Evolutionary conservation across 2,113 vertebrate species (phyloP).

Genomic region (Pomatorhinus ruficollis): DNA sequence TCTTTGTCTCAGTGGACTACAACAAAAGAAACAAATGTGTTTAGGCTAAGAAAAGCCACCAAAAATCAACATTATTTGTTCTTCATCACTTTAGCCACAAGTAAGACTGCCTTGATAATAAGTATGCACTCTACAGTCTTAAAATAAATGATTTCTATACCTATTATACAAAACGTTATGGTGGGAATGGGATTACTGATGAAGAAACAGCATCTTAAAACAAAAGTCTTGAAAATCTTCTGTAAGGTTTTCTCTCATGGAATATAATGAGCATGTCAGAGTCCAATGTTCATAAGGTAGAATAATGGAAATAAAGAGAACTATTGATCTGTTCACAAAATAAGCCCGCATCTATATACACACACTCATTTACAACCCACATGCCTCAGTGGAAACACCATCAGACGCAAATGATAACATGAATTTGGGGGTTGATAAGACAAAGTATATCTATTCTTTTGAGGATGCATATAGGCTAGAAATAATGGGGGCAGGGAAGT

Average conservation of each 20-base stretch:
- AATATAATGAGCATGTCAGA: not conserved
- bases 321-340: not conserved
- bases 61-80: not conserved
- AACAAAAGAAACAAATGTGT: not conserved
- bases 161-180: not conserved
- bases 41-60: not conserved
- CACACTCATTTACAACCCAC: not conserved
- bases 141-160: not conserved
- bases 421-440: not conserved
- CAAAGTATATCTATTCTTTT: not conserved
- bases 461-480: not conserved
- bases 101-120: not conserved
- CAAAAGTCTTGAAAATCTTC: not conserved
- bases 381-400: not conserved
- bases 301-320: not conserved
- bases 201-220: not conserved
- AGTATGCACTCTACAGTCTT: not conserved
- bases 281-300: not conserved
- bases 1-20: not conserved
- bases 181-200: not conserved
- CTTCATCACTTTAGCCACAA: not conserved
- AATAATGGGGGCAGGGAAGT: accelerated
- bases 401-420: not conserved
- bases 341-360: not conserved
- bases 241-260: not conserved